These are phyloP conservation scores for Spisula subtruncata DNA, from an alignment of 2,888 invertebrate genomes.

Conservation along the genomic window DNA sequence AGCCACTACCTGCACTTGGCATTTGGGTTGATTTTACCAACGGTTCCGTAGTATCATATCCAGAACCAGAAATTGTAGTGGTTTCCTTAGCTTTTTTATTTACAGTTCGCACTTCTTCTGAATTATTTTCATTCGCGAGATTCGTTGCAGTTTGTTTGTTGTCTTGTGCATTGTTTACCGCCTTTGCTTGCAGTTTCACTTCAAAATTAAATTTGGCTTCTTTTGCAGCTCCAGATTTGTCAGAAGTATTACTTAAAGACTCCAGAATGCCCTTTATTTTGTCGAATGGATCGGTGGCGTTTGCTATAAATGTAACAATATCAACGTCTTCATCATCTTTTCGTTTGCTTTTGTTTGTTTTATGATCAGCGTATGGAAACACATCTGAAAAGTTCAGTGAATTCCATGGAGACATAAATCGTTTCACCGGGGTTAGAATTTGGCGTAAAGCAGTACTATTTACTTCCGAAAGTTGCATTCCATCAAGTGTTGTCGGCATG, in stretches of 20 bases:
- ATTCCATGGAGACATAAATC: conserved; percentile 65
- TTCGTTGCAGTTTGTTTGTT: not conserved
- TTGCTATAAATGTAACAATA: conserved; percentile 59
- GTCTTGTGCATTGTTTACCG: not conserved
- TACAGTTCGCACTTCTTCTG: conserved; percentile 31
- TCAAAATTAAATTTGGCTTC: conserved; percentile 63
- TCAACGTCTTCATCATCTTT: conserved; percentile 52
- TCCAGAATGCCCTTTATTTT: conserved; percentile 49
- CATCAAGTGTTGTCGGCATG: not conserved
- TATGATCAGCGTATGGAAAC: conserved; percentile 42
- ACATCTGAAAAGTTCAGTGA: conserved; percentile 55
- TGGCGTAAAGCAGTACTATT: conserved; percentile 27
- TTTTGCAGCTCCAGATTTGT: not conserved
- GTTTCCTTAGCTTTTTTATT: conserved; percentile 6
- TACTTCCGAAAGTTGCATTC: not conserved
- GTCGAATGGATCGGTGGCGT: conserved; percentile 65
- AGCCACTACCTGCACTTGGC: not conserved
- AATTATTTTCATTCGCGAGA: conserved; percentile 12
- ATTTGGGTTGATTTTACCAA: not conserved
- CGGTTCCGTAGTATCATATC: conserved; percentile 14
- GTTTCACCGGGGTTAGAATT: conserved; percentile 26
- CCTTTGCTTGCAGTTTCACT: conserved; percentile 38
- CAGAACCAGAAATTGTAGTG: not conserved
- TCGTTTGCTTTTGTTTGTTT: not conserved
- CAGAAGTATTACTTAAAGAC: conserved; percentile 34